Conservation (phyloP, 2,888 invertebrate species). For the Sphaerophoria rueppellii region DNA sequence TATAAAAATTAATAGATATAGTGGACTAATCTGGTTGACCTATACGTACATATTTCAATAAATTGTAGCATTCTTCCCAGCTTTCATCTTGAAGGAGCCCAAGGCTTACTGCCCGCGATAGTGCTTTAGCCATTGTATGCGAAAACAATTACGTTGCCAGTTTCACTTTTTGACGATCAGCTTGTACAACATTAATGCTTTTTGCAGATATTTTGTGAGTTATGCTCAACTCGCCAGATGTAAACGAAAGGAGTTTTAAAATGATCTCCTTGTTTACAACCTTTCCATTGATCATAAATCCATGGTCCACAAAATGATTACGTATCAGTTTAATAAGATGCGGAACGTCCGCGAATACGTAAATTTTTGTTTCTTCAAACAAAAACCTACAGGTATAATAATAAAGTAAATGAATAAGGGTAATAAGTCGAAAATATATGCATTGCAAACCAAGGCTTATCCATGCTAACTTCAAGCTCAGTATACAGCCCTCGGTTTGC, state of each 20-base stretch:
- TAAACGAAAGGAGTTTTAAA: slow-evolving; percentile 24
- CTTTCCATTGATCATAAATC: slow-evolving; percentile 50
- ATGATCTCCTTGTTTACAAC: slow-evolving; percentile 47
- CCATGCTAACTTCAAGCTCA: too few relatives aligned
- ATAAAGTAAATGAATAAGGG: too few relatives aligned
- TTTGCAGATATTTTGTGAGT: slow-evolving; percentile 53
- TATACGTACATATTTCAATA: slow-evolving; percentile 18
- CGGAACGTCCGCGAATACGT: slow-evolving; percentile 62
- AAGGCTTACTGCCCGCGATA: slow-evolving; percentile 63
- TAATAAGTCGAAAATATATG: too few relatives aligned
- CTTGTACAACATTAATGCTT: background rate
- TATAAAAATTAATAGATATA: background rate
- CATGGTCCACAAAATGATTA: slow-evolving; percentile 46
- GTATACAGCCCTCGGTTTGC: too few relatives aligned
- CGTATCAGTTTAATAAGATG: slow-evolving; percentile 55
- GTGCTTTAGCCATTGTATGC: slow-evolving; percentile 69
- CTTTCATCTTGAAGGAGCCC: slow-evolving; percentile 29
- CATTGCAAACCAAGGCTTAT: too few relatives aligned
- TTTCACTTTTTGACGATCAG: slow-evolving; percentile 46
- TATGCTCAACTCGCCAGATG: background rate
- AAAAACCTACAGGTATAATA: background rate
- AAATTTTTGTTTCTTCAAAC: slow-evolving; percentile 16
- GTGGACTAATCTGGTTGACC: background rate
- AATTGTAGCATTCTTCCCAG: slow-evolving; percentile 8
- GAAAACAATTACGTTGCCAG: slow-evolving; percentile 74